A percentile compares a stretch with the other conserved stretches of the same genome.
Conservation (phyloP, 2,797 vertebrate species). For the Notamacropus eugenii region DNA sequence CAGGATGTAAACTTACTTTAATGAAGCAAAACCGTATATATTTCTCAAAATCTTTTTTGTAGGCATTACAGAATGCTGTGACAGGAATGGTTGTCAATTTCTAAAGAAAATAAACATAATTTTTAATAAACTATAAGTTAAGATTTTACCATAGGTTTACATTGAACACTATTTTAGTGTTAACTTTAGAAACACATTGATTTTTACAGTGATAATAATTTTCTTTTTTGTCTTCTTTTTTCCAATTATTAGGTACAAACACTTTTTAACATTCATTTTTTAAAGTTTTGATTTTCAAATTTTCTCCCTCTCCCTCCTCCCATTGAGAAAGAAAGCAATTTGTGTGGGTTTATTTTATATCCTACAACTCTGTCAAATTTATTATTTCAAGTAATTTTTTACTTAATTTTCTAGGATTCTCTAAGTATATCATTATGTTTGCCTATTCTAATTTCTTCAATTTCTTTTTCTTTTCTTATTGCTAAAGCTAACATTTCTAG, state of each 20-base stretch:
- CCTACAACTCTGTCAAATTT: too few species aligned
- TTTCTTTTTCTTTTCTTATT: too few species aligned
- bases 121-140: not conserved
- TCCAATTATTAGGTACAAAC: slow-evolving; percentile 30
- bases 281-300: not conserved
- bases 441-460: too few species aligned
- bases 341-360: too few species aligned
- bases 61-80: slow-evolving; percentile 92
- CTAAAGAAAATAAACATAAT: slow-evolving; percentile 82
- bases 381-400: too few species aligned
- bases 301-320: not conserved
- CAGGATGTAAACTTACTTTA: slow-evolving; percentile 89
- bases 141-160: not conserved
- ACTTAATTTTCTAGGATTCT: too few species aligned
- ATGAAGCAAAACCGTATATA: slow-evolving; percentile 98
- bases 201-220: slow-evolving; percentile 21
- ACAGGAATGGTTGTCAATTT: slow-evolving; percentile 96
- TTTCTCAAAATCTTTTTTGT: slow-evolving; percentile 93
- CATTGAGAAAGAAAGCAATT: not conserved
- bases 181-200: slow-evolving; percentile 16
- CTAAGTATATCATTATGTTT: too few species aligned
- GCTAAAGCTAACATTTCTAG: too few species aligned
- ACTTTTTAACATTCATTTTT: slow-evolving; percentile 21
- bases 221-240: not conserved
- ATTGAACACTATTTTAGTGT: slow-evolving; percentile 43